Evolutionary conservation across 2,888 invertebrate genomes (phyloP).

Genomic region (Drepana falcataria): DNA sequence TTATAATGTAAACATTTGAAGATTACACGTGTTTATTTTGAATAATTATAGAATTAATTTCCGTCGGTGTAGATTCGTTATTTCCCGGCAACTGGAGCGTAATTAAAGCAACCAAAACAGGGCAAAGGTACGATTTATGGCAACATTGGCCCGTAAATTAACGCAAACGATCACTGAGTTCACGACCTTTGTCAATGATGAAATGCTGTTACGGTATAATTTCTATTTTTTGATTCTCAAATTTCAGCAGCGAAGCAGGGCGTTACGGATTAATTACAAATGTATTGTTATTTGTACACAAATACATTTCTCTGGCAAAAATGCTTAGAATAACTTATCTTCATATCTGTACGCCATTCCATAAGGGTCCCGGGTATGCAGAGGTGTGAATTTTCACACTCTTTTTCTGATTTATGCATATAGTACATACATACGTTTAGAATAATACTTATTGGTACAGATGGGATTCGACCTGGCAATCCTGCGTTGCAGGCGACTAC

Average conservation of each 20-base stretch:
- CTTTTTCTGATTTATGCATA: too few relatives aligned
- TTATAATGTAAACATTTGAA: slow-evolving; percentile 1
- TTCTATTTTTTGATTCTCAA: background rate
- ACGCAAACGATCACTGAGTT: slow-evolving; percentile 16
- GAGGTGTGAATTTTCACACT: too few relatives aligned
- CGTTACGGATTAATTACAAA: background rate
- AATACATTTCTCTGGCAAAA: too few relatives aligned
- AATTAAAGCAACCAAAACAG: slow-evolving; percentile 49
- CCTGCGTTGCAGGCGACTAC: too few relatives aligned
- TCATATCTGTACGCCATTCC: too few relatives aligned
- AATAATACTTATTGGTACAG: too few relatives aligned
- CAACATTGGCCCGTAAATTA: slow-evolving; percentile 46
- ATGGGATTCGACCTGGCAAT: too few relatives aligned
- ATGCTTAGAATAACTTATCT: too few relatives aligned
- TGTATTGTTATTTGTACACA: too few relatives aligned
- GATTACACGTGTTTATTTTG: slow-evolving; percentile 3
- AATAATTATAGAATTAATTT: slow-evolving; percentile 44
- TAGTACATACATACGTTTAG: too few relatives aligned
- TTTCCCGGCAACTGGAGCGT: slow-evolving; percentile 34
- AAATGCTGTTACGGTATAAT: slow-evolving; percentile 12
- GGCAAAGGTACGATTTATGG: slow-evolving; percentile 39
- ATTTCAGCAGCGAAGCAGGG: background rate
- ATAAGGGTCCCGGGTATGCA: too few relatives aligned
- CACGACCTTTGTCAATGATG: slow-evolving; percentile 35
- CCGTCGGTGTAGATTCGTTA: slow-evolving; percentile 30